Evolutionary conservation across 2,888 invertebrate species (phyloP).

Genomic region (Blastobasis adustella): DNA sequence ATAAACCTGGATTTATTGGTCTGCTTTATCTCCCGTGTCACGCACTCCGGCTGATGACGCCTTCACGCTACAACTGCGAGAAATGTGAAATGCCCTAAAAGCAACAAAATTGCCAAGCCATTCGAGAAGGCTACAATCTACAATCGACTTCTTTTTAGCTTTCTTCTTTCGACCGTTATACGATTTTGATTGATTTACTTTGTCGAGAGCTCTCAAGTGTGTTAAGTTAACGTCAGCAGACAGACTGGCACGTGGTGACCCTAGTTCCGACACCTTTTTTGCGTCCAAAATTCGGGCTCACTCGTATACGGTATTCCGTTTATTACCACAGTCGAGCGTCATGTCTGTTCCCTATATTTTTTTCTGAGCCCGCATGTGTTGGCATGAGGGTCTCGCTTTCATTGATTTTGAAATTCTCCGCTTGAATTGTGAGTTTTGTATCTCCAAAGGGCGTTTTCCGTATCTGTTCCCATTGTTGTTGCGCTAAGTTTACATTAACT

Average conservation of each 20-base stretch:
- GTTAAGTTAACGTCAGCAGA: background rate
- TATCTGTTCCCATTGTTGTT: no score
- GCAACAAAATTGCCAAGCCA: no score
- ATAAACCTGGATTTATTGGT: no score
- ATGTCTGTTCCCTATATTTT: conserved; percentile 34
- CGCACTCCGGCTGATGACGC: background rate
- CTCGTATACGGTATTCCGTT: conserved; percentile 50
- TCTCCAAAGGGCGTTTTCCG: no score
- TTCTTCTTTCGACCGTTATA: no score
- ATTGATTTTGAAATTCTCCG: conserved; percentile 2
- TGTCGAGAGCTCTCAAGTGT: background rate
- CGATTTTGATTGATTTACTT: background rate
- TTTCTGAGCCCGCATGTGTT: conserved; percentile 57
- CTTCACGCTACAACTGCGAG: background rate
- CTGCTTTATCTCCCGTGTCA: no score
- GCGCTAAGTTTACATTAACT: no score
- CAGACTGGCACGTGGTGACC: conserved; percentile 3
- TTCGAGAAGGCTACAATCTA: no score
- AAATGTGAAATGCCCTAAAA: background rate
- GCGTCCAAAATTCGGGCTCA: conserved; percentile 25
- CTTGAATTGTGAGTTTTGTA: no score
- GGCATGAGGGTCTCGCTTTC: conserved; percentile 28
- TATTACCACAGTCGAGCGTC: conserved; percentile 35
- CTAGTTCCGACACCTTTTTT: conserved; percentile 8
- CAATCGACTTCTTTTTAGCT: no score